phyloP scores from a whole-genome alignment of 2,888 invertebrate species.

The Dasysyrphus tricinctus region DNA sequence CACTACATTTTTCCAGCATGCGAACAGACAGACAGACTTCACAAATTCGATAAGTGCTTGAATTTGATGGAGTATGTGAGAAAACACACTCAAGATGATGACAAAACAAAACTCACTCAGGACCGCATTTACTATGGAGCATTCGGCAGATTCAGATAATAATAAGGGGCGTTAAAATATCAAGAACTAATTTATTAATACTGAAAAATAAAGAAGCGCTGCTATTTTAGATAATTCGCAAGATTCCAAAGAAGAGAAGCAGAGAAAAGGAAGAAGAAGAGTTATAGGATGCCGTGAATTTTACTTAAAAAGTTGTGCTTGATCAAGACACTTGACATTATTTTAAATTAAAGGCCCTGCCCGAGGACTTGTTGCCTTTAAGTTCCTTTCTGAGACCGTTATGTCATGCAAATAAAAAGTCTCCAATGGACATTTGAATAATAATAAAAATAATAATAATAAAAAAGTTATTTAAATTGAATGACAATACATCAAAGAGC shows the following conservation, averaged over 20 bases:
- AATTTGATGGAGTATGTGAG: conserved; percentile 28
- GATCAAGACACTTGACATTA: not conserved
- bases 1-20: not conserved
- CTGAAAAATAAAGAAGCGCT: no score
- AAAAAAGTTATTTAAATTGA: conserved; percentile 21
- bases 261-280: no score
- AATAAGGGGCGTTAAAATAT: not conserved
- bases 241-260: no score
- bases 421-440: conserved; percentile 16
- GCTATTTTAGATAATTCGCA: no score
- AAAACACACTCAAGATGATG: conserved; percentile 12
- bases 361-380: not conserved
- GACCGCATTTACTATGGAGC: not conserved
- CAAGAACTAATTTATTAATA: no score
- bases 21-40: not conserved
- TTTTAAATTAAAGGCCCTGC: no score
- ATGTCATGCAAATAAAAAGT: not conserved
- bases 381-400: not conserved
- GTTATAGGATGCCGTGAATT: no score
- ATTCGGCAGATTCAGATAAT: not conserved
- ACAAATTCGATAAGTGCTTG: conserved; percentile 35
- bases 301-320: no score
- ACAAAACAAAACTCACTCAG: not conserved
- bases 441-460: not conserved
- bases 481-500: conserved; percentile 56